Percentiles rank a stretch among this genome's conserved stretches.
Evolutionary conservation across 2,888 invertebrate species (phyloP).

Genomic region (Seira ritae): DNA sequence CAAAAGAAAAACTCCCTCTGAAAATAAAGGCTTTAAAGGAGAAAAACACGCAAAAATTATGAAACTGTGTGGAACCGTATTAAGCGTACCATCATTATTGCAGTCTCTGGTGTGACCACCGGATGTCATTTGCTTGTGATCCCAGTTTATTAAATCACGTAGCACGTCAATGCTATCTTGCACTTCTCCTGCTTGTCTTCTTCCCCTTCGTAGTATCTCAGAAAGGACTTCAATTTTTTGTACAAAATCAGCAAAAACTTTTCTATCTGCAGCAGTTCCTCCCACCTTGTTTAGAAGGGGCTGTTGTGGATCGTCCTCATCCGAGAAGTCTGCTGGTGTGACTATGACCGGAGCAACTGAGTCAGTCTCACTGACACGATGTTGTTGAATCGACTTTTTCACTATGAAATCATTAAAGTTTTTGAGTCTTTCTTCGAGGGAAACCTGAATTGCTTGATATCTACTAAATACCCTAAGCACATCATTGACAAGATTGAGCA

Average conservation of each 20-base stretch:
- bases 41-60: neutral
- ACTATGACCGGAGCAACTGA: neutral
- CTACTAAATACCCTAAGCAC: conserved; percentile 29
- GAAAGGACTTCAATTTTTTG: neutral
- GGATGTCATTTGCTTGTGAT: conserved; percentile 32
- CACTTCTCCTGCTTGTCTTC: conserved; percentile 32
- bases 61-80: neutral
- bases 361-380: neutral
- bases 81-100: conserved; percentile 3
- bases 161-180: conserved; percentile 52
- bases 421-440: conserved; percentile 26
- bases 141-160: conserved; percentile 56
- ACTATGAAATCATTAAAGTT: conserved; percentile 1
- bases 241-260: neutral
- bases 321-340: conserved; percentile 2
- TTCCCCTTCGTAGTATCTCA: conserved; percentile 19
- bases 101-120: neutral
- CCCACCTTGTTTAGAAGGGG: conserved; percentile 28
- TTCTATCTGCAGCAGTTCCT: neutral
- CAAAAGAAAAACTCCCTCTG: neutral
- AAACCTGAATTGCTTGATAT: conserved; percentile 32
- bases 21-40: neutral
- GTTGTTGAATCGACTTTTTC: conserved; percentile 1
- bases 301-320: conserved; percentile 44
- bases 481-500: conserved; percentile 19